Base-by-base conservation (phyloP, 2,113 vertebrate species). In the Paralichthys olivaceus region DNA sequence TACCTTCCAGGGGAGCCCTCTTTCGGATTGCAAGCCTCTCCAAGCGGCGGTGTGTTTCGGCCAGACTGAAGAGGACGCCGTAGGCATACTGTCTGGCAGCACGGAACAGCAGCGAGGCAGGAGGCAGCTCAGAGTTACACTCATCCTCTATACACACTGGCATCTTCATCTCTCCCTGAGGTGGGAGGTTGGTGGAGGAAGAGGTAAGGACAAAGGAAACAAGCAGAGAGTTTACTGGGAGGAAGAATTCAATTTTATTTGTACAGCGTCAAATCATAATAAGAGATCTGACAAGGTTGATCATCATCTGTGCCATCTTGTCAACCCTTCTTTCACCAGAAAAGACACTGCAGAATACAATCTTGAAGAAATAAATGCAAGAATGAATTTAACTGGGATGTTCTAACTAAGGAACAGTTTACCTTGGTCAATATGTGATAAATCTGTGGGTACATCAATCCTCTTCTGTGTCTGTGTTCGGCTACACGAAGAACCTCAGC, bases 371-470 rank as follows among this genome's bases (percentile, higher is more conserved):
- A 45, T 12, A 20, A 49, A 71, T 7, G 2, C 22, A 34, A n/a
- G 23, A 7, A 67, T 7, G 11, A 34, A 43, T n/a, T 11, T 19
- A 29, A 7, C 2, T 26, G 26, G 4, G 22, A 37, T 22, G 20
- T 34, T 9, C 17, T 14, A 11, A 49, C 6, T 2, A 5, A 9
- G 15, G 22, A 20, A 53, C 57, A 22, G 26, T 62, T 80, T 89
- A 97, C 96, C 96, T 96, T 97, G 77, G 96, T 98, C 83, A 98
- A 93, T 81, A 98, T 95, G 69, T 97, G 96, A 90, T 96, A 98
- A 84, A 98, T 97, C 91, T 96, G 95, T 25, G 96, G 96, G 84
- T 96, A 97, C 96, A 97, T 98, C 63, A 98, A 95, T 86, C 96
- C 96, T 85, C 96, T 94, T 71, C 96, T 91, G 88, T 98, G 96